A percentile compares a stretch with the other conserved stretches of the same genome.
Conservation (phyloP, 2,113 vertebrate genomes). For the Pygoscelis antarcticus region DNA sequence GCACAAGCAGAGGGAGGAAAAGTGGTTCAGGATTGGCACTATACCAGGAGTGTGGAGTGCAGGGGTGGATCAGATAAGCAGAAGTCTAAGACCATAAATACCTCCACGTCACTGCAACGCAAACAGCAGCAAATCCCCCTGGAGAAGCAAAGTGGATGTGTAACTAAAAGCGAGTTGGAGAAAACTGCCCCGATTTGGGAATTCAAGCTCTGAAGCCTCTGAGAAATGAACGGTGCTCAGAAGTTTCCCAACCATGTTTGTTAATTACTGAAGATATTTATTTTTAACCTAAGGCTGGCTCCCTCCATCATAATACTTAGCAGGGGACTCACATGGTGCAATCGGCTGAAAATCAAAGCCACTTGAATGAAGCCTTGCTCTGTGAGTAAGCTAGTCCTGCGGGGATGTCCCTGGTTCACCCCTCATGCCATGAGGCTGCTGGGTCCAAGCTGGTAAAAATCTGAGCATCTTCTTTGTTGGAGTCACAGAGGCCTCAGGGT, state of each 20-base stretch:
- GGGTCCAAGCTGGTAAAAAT: not conserved
- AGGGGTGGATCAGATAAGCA: slow-evolving; percentile 41
- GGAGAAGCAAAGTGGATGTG: not conserved
- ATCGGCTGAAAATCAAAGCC: not conserved
- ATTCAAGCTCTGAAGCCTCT: not conserved
- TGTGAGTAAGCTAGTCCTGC: not conserved
- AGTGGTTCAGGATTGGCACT: not conserved
- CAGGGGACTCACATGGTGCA: not conserved
- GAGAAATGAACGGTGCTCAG: not conserved
- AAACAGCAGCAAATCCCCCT: slow-evolving; percentile 2
- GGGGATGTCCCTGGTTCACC: not conserved
- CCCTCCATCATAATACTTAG: not conserved
- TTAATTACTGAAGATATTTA: not conserved
- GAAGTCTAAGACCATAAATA: slow-evolving; percentile 30
- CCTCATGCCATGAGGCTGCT: not conserved
- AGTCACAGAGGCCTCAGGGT: not conserved
- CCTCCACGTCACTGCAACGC: not conserved
- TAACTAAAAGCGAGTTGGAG: not conserved
- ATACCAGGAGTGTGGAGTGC: not conserved
- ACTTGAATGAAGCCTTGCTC: not conserved
- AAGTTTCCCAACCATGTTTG: not conserved
- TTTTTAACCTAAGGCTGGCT: not conserved
- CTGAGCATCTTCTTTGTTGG: not conserved
- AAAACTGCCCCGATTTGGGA: not conserved
- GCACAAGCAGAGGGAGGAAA: not conserved